A percentile compares a stretch with the other conserved stretches of the same genome.
These are phyloP conservation scores for Addax nasomaculatus DNA, from an alignment of 2,113 vertebrate genomes.

Conservation along the genomic window DNA sequence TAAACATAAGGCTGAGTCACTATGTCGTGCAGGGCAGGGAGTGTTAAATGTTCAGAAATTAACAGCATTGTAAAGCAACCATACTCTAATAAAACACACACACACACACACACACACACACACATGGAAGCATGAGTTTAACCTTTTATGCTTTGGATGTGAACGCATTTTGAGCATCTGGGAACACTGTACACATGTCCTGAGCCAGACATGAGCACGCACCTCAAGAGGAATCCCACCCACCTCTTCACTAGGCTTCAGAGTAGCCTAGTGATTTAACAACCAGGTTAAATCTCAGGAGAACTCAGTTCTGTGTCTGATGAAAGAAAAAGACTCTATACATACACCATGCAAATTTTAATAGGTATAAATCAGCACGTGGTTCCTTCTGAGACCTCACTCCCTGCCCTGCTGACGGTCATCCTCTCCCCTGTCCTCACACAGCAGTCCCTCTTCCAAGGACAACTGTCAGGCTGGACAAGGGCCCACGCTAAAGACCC, in stretches of 20 bases:
- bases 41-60: neutral
- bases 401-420: no score
- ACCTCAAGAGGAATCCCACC: neutral
- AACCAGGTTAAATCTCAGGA: neutral
- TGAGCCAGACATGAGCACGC: neutral
- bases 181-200: fast-evolving
- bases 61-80: neutral
- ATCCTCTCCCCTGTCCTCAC: neutral
- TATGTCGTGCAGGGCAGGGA: neutral
- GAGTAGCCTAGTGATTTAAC: no score
- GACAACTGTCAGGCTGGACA: neutral
- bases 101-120: fast-evolving
- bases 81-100: neutral
- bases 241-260: neutral
- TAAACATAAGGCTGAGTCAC: neutral
- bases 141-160: neutral
- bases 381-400: neutral
- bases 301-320: neutral
- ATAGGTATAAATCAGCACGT: no score
- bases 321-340: neutral
- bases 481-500: neutral
- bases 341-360: neutral
- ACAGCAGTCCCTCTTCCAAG: no score
- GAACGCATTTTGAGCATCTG: neutral
- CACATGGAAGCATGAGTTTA: no score